Base-by-base conservation (phyloP, 2,888 invertebrate species). In the Drosophila neutralis region DNA sequence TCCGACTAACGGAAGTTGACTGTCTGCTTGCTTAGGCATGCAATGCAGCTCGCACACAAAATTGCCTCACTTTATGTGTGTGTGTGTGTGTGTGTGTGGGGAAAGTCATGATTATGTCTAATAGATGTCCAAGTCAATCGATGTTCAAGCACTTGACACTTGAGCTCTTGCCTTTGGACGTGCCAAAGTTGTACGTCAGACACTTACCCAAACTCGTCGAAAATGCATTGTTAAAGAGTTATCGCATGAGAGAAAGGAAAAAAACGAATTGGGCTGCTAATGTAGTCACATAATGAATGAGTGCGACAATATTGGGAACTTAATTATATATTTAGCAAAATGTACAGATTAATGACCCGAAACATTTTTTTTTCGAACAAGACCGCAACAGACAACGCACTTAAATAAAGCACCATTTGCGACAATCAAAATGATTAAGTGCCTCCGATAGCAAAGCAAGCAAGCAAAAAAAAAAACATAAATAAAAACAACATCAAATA, bases 71-170 rank as follows among this genome's bases (percentile, higher is more conserved):
- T 60, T 52, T 42, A 27, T 24, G 38, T 48, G 29, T 73, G 51
- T 68, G 48, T 59, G 66, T 56, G 61, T 54, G 42, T 45, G 36
- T 52, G 54, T 53, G 40, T 51, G 35, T 64, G 54, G 58, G 33
- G 36, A 58, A 74, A 76, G 80, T 82, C 89, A 90, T 91, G 90
- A 90, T 91, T 90, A 91, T 89, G 90, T 90, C 91, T 85, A 90
- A 91, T 91, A 91, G 87, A 91, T 90, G 91, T 91, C 90, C 87
- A 83, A 90, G 89, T 91, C 91, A 91, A 90, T 90, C 89, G 89
- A 80, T 90, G 91, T 91, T 81, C 79, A 80, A 87, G 69, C 81
- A 81, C 83, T 83, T 91, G 90, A 91, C 91, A 90, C 79, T 77
- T 79, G 71, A 77, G 78, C 82, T 68, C 76, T 63, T 73, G 65